Evolutionary conservation across 92 coral and sea anemone genomes (phyloP), one percentile per base, ranked within the genome.

Genomic region (Virgularia gustaviana): DNA sequence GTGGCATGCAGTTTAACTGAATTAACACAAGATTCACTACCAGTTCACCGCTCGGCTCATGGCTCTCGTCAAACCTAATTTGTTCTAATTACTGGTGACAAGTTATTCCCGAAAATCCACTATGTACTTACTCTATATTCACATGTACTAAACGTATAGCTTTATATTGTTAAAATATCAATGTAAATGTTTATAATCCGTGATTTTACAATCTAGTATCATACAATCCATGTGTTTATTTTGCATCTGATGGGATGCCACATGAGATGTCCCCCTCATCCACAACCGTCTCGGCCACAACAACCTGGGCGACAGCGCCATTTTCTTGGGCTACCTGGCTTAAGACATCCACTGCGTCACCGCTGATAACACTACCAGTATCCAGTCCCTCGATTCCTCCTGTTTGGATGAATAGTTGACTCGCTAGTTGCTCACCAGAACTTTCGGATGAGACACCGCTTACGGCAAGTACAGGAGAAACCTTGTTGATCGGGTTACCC

Each of bases 251-350:
- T 9, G 58, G 31, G 30, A 52, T 15, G 15, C 58, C 31, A 34
- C 61, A 49, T 8, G 61, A 33, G 13, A 68, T 68, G 24, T 68
- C 75, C 31, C 75, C 75, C 34, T 68, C 75, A 19, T 68, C 75
- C 45, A 68, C 75, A 9, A 68, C 75, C 6, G 75, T 68, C 39
- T 68, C 75, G 36, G 55, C 75, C 11, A 68, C 75, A 5, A 44
- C 75, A 0, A 32, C 61, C 24, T 68, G 75, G 15, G 61, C 55
- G 13, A 68, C 75, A 11, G 75, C 34, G 2, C 29, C 11, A 15
- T 61, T 68, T 33, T 49, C 75, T 12, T 68, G 75, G 51, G 75
- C 75, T 32, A 68, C 75, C 61, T 68, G 75, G 36, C 75, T 68
- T 32, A 68, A 22, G 60, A 68, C 51, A 34, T 68, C 75, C 8